Conservation (phyloP, 2,113 vertebrate species). For the Sturnus vulgaris region DNA sequence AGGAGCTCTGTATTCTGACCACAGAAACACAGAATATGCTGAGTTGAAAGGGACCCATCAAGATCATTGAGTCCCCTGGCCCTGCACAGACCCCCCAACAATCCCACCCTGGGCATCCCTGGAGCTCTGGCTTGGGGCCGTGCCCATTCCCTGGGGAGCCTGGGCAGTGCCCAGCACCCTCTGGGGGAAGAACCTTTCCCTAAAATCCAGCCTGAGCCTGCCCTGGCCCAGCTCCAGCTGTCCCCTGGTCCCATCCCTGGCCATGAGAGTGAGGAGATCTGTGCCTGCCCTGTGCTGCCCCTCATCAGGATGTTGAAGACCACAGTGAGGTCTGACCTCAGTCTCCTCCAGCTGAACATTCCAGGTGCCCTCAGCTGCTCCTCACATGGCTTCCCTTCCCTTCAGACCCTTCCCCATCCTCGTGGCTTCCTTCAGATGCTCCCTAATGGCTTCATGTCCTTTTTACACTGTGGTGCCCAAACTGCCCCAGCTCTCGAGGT, state of each 20-base stretch:
- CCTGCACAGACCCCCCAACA: background rate
- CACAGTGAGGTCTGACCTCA: background rate
- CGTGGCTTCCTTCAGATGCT: background rate
- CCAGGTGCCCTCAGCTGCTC: background rate
- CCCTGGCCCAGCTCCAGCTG: rapidly evolving
- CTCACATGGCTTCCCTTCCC: too few species aligned
- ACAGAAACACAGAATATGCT: background rate
- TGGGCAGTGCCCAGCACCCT: background rate
- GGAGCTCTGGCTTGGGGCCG: background rate
- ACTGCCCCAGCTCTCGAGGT: background rate
- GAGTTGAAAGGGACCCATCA: background rate
- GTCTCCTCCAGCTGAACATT: background rate
- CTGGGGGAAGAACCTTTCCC: background rate
- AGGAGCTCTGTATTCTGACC: background rate
- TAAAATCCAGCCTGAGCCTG: rapidly evolving
- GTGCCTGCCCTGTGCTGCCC: background rate
- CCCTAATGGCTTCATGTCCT: background rate
- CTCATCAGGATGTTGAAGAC: background rate
- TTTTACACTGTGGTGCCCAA: background rate
- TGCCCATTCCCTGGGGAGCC: background rate
- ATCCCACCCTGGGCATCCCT: background rate
- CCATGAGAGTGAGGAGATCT: background rate
- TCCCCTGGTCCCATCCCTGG: background rate
- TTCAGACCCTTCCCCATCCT: too few species aligned
- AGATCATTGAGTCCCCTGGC: rapidly evolving